Percentiles rank a stretch among this genome's conserved stretches.
These are phyloP conservation scores for Atta texana DNA, from an alignment of 1,140 invertebrate species.

Conservation along the genomic window DNA sequence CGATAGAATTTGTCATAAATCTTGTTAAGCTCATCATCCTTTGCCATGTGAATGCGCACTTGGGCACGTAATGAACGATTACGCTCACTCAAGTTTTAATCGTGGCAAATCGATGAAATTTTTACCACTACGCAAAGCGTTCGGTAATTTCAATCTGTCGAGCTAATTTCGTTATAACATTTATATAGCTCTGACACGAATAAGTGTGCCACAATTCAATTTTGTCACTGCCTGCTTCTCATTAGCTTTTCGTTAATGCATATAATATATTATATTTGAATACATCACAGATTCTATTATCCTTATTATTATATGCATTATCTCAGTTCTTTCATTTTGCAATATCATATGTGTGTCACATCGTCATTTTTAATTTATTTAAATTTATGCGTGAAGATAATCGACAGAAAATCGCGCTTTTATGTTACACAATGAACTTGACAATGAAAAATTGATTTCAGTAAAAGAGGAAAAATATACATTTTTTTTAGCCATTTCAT, in stretches of 20 bases:
- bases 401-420: not conserved
- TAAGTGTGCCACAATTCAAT: slow-evolving; percentile 1
- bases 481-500: not conserved
- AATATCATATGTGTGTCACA: not conserved
- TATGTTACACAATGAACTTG: not conserved
- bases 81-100: slow-evolving; percentile 61
- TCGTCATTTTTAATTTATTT: not conserved
- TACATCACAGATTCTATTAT: slow-evolving; percentile 35
- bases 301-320: not conserved
- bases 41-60: slow-evolving; percentile 12
- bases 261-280: slow-evolving; percentile 39
- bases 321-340: not conserved
- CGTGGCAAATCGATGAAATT: slow-evolving; percentile 32
- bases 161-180: slow-evolving; percentile 56
- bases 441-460: not conserved
- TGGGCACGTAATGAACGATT: slow-evolving; percentile 22
- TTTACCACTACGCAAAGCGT: not conserved
- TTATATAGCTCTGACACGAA: slow-evolving; percentile 32
- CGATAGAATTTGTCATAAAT: slow-evolving; percentile 67
- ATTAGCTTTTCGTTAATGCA: slow-evolving; percentile 45
- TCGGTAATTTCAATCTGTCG: not conserved
- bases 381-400: not conserved
- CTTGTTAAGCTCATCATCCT: slow-evolving; percentile 60
- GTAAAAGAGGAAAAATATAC: not conserved
- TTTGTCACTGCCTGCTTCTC: not conserved